Evolutionary conservation across 2,888 invertebrate species (phyloP), one percentile per base, ranked within the genome.

Genomic region (Sarcophaga carnaria): DNA sequence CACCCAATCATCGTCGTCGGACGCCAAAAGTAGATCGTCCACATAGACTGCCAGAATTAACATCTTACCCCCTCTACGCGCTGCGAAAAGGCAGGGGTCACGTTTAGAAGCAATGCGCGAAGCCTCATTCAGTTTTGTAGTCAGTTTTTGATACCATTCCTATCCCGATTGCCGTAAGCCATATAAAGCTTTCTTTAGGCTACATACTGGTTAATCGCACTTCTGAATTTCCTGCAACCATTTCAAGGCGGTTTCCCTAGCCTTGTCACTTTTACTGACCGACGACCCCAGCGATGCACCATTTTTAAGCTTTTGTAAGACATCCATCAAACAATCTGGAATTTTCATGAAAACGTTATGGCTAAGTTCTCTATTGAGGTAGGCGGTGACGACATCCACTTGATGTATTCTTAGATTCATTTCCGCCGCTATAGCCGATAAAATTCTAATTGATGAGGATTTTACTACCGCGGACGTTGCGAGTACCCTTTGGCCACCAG

Each of bases 1-100:
- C 11, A 88, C 17, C 83, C 63, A 83, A n/a, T 12, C 20, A 3
- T 64, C 49, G 49, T 85, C 78, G 70, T 88, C 78, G 27, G 87
- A 85, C n/a, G 88, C 88, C 63, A 88, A 20, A 27, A 89, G 45
- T 20, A 88, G n/a, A 60, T 88, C 89, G 59, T 88, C 88, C 8
- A 89, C 89, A 63, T 89, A 88, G 11, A 88, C 69, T 6, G 86
- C 76, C 5, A 89, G 2, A n/a, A 89, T 27, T 27, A 27, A 27
- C 6, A 27, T 27, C 0, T 27, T 25, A 3, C 25, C 25, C 3
- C 1, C 25, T 25, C 25, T 27, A 27, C 3, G 27, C 27, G 27
- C 27, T 27, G 20, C 20, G 20, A 20, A 20, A 20, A 20, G 20
- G 20, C 20, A 20, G 20, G 20, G 20, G 76, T 89, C 88, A 62